A percentile compares a stretch with the other conserved stretches of the same genome.
Conservation (phyloP, 2,113 vertebrate species). For the Microtus ochrogaster region DNA sequence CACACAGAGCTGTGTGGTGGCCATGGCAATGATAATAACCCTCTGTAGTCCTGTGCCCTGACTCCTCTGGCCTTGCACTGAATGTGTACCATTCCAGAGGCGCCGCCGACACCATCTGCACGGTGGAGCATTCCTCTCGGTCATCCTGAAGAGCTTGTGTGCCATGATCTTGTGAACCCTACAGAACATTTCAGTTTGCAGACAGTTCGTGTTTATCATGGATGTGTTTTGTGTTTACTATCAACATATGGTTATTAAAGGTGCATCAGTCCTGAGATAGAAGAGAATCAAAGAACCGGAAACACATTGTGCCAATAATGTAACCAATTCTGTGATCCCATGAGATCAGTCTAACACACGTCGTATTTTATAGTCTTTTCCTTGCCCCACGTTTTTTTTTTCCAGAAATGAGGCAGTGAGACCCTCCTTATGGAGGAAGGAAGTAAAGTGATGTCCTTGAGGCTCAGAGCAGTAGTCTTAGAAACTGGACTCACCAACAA, state of each 20-base stretch:
- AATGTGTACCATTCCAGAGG: not conserved
- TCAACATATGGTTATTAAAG: not conserved
- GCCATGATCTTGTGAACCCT: not conserved
- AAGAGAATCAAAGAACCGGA: not conserved
- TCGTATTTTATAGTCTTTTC: not conserved
- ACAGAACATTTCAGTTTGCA: not conserved
- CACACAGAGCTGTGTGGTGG: rapidly evolving
- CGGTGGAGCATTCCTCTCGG: not conserved
- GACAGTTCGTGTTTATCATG: not conserved
- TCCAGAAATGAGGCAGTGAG: not conserved
- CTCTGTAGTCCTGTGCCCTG: not conserved
- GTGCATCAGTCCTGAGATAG: not conserved
- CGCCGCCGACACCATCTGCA: not conserved
- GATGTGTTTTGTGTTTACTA: not conserved
- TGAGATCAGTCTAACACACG: not conserved
- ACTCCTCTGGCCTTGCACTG: not conserved
- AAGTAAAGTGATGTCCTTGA: not conserved
- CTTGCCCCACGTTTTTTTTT: not conserved
- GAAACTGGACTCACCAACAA: not conserved
- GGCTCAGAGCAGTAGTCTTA: not conserved
- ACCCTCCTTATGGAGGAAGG: not conserved
- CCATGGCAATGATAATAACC: not conserved
- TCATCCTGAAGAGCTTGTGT: not conserved
- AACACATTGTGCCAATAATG: not conserved
- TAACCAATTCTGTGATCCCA: not conserved